phyloP scores from a whole-genome alignment of 2,113 vertebrate genomes.

The Ophthalmolycus amberensis region DNA sequence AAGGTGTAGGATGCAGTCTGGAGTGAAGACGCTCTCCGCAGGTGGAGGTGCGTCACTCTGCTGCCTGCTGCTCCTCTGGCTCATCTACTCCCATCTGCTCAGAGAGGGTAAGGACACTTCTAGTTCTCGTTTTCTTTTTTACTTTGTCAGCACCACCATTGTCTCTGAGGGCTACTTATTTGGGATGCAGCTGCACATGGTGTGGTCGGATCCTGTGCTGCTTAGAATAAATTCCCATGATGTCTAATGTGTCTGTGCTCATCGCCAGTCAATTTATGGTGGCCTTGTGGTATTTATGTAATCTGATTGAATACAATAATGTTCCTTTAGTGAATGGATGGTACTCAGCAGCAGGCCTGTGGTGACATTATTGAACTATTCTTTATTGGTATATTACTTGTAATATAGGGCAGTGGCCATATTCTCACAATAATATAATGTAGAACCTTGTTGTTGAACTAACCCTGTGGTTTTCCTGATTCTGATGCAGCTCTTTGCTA shows the following conservation, averaged over 20 bases:
- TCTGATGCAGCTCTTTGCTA: constrained; percentile 6
- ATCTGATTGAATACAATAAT: neutral
- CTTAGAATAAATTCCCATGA: neutral
- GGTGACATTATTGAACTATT: neutral
- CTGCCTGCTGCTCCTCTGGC: constrained; percentile 87
- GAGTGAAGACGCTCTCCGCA: constrained; percentile 85
- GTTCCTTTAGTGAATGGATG: neutral
- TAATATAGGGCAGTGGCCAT: neutral
- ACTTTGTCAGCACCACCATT: constrained; percentile 46
- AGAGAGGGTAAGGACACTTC: constrained; percentile 84
- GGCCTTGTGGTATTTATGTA: constrained; percentile 9
- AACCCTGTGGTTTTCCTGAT: neutral
- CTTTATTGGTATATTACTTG: neutral
- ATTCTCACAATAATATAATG: neutral
- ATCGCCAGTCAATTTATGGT: neutral
- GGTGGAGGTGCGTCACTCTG: constrained; percentile 87
- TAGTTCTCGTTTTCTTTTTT: constrained; percentile 45
- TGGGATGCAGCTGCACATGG: constrained; percentile 59
- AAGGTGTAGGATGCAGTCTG: constrained; percentile 85
- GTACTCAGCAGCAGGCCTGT: neutral
- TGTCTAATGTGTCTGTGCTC: neutral
- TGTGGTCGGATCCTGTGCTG: constrained; percentile 38
- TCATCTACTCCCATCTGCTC: constrained; percentile 87
- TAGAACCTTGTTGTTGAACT: neutral
- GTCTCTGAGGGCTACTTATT: constrained; percentile 40